Percentiles rank a stretch among this genome's conserved stretches.
Conservation (phyloP, 2,888 invertebrate species). For the Peribatodes rhomboidaria region DNA sequence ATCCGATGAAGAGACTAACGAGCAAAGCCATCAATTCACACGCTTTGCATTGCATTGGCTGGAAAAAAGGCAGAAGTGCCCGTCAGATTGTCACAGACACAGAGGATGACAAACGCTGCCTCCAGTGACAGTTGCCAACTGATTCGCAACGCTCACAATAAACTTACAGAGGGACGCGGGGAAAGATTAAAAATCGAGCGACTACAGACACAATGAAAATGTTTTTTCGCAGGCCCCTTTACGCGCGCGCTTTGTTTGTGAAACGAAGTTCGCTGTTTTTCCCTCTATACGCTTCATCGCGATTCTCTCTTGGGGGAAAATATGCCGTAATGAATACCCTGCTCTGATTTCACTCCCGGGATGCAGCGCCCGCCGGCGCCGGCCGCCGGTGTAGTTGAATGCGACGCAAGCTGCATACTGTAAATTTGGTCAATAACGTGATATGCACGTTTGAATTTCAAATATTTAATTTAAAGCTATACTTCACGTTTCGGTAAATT, state of each 20-base stretch:
- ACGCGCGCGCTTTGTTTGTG: conserved; percentile 81
- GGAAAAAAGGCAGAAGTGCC: conserved; percentile 35
- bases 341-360: conserved; percentile 62
- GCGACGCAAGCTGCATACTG: conserved; percentile 50
- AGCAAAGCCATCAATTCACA: conserved; percentile 21
- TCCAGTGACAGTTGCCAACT: conserved; percentile 64
- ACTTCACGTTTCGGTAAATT: neutral
- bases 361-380: conserved; percentile 27
- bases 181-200: conserved; percentile 85
- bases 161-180: conserved; percentile 75
- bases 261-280: conserved; percentile 80
- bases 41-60: conserved; percentile 18
- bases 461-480: conserved; percentile 17
- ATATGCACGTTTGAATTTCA: conserved; percentile 29
- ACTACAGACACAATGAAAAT: conserved; percentile 84
- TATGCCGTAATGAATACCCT: conserved; percentile 77
- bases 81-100: conserved; percentile 40
- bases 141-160: conserved; percentile 76
- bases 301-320: conserved; percentile 71
- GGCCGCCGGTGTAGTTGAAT: conserved; percentile 42
- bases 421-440: conserved; percentile 63
- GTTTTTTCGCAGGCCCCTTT: conserved; percentile 82
- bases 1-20: conserved; percentile 18
- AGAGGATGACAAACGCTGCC: conserved; percentile 60
- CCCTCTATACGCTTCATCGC: conserved; percentile 76